Evolutionary conservation across 2,888 invertebrate species (phyloP), one percentile per base, ranked within the genome.

Genomic region (Drosophila borealis): DNA sequence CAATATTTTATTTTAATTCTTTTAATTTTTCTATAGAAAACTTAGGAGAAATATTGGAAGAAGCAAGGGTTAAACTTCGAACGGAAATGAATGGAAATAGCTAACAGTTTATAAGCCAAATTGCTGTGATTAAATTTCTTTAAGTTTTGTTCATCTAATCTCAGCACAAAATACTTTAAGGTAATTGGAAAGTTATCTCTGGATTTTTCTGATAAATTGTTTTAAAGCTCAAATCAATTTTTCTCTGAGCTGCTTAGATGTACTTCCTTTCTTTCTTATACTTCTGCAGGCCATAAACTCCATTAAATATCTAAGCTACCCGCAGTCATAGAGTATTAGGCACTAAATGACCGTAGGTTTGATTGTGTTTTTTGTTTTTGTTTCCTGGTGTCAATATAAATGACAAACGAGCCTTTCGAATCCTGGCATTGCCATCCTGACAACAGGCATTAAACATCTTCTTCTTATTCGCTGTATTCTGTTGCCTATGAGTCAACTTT

Each of bases 361-460:
- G 67, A 67, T 66, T 45, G 21, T 42, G 34, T 21, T 41, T 29
- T 13, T 45, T 36, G 8, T 10, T 42, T 14, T 17, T 44, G 11
- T 36, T 37, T 42, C 4, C 17, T 41, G 68, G 33, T 68, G 67
- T 68, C 67, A 68, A 68, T 68, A 68, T 51, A 48, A 53, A 69
- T 69, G 61, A 70, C 70, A 70, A 70, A 70, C 54, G 70, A 70
- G 69, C 60, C 36, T 49, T 59, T 53, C 45, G 37, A 48, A 44
- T 54, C 25, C 68, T 53, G 68, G 34, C 53, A 42, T 60, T 60
- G 68, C 42, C 69, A 49, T 54, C n/a, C 69, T 53, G 57, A 51
- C 68, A 69, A 45, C 45, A 69, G 60, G 54, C 65, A 51, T 53
- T 53, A 53, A 44, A n/a, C 45, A 56, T 41, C 55, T 44, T 41